A percentile compares a stretch with the other conserved stretches of the same genome.
Conservation (phyloP, 1,140 invertebrate species). For the Meteorus sp. region DNA sequence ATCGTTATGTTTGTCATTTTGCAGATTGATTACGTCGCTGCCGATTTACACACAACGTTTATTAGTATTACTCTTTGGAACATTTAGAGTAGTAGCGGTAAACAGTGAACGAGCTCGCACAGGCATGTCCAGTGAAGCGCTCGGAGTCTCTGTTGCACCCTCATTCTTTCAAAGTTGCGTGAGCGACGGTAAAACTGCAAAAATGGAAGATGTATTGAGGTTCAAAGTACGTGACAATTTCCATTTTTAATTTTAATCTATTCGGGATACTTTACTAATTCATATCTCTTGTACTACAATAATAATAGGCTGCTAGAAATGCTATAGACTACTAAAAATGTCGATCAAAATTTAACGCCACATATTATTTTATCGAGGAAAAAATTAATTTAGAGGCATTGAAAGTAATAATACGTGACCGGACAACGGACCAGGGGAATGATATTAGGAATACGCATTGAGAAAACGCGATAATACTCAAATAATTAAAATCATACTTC, state of each 20-base stretch:
- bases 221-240: slow-evolving; percentile 73
- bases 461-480: too few species aligned
- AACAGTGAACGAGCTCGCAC: slow-evolving; percentile 87
- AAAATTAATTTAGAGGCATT: too few species aligned
- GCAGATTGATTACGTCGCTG: slow-evolving; percentile 85
- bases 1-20: slow-evolving; percentile 36
- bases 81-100: slow-evolving; percentile 93
- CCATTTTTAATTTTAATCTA: background rate
- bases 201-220: slow-evolving; percentile 91
- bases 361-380: too few species aligned
- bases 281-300: background rate
- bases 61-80: slow-evolving; percentile 93
- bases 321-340: too few species aligned
- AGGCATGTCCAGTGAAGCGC: slow-evolving; percentile 94
- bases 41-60: slow-evolving; percentile 90
- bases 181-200: slow-evolving; percentile 88
- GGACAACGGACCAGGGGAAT: too few species aligned
- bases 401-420: too few species aligned
- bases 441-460: slow-evolving; percentile 1
- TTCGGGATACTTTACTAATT: background rate
- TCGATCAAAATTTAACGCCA: too few species aligned
- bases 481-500: too few species aligned
- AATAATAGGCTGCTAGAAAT: too few species aligned
- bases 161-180: slow-evolving; percentile 97
- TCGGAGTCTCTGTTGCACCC: slow-evolving; percentile 94